These are phyloP conservation scores for Taenaris catops DNA, from an alignment of 2,888 invertebrate species.

Conservation along the genomic window DNA sequence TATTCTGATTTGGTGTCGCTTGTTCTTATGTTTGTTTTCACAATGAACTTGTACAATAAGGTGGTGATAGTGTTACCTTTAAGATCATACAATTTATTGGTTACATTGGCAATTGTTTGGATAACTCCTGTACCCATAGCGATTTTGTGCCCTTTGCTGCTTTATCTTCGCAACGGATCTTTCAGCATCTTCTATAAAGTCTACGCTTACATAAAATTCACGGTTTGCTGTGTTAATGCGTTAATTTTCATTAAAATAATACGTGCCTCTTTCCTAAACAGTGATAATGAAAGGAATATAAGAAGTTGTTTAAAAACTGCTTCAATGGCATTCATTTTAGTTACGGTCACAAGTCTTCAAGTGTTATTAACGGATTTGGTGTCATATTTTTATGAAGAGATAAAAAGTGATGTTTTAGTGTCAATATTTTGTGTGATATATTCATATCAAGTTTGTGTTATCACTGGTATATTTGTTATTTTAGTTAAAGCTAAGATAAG, in stretches of 20 bases:
- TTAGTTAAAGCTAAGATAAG: conserved; percentile 21
- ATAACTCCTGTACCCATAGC: conserved; percentile 37
- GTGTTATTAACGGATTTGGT: conserved; percentile 42
- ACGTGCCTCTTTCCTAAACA: conserved; percentile 31
- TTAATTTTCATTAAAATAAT: conserved; percentile 44
- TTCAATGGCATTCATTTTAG: conserved; percentile 39
- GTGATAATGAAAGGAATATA: conserved; percentile 25
- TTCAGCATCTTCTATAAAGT: conserved; percentile 31
- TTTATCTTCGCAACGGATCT: conserved; percentile 19
- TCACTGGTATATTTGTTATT: conserved; percentile 33
- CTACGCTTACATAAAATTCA: conserved; percentile 40
- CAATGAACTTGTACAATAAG: conserved; percentile 54
- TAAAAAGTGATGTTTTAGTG: conserved; percentile 15
- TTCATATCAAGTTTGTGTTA: conserved; percentile 35
- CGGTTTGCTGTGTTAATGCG: conserved; percentile 39
- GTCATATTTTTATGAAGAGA: conserved; percentile 23
- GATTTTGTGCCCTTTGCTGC: conserved; percentile 28
- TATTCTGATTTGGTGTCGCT: conserved; percentile 45
- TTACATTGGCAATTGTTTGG: conserved; percentile 37
- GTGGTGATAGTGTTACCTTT: conserved; percentile 42
- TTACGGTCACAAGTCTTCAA: conserved; percentile 47
- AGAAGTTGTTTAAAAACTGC: conserved; percentile 32
- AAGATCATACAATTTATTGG: conserved; percentile 30
- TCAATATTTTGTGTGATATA: conserved; percentile 36
- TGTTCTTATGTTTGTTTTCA: conserved; percentile 53